Percentiles rank a stretch among this genome's conserved stretches.
Conservation (phyloP, 2,888 invertebrate genomes). For the Argyresthia albistria region DNA sequence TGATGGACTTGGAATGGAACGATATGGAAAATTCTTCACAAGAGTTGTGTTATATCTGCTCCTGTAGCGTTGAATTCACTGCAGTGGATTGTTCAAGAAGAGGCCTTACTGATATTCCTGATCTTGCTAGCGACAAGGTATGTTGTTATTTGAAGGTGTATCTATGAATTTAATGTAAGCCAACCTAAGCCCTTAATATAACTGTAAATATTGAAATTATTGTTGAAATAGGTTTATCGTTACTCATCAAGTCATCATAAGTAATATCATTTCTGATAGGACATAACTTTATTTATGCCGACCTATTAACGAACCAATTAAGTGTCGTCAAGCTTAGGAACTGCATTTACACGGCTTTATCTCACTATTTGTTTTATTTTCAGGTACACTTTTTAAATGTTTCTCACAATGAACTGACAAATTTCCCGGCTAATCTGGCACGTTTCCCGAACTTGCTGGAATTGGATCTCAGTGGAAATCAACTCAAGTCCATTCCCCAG, state of each 20-base stretch:
- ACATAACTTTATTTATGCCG: not conserved
- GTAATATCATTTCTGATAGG: too few relatives aligned
- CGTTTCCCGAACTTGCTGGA: slow-evolving; percentile 35
- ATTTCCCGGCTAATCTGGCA: slow-evolving; percentile 57
- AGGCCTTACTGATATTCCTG: slow-evolving; percentile 54
- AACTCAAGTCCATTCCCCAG: slow-evolving; percentile 55
- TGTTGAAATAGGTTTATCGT: too few relatives aligned
- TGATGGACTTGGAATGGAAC: slow-evolving; percentile 26
- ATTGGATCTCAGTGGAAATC: slow-evolving; percentile 61
- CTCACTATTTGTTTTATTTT: slow-evolving; percentile 20
- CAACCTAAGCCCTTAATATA: too few relatives aligned
- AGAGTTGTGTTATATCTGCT: slow-evolving; percentile 44
- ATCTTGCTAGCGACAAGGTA: slow-evolving; percentile 46
- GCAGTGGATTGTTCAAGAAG: slow-evolving; percentile 51
- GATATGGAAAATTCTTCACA: slow-evolving; percentile 23
- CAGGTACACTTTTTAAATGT: slow-evolving; percentile 78
- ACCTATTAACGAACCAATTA: not conserved
- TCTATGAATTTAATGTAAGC: too few relatives aligned
- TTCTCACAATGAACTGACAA: slow-evolving; percentile 74
- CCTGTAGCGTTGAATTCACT: slow-evolving; percentile 37
- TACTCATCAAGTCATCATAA: too few relatives aligned
- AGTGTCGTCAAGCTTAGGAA: too few relatives aligned
- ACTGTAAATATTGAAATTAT: too few relatives aligned
- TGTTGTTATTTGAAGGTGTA: too few relatives aligned
- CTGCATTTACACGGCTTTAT: too few relatives aligned